Percentiles rank a stretch among this genome's conserved stretches.
Evolutionary conservation across 1,140 invertebrate genomes (phyloP).

Genomic region (Bilobella aurantiaca): DNA sequence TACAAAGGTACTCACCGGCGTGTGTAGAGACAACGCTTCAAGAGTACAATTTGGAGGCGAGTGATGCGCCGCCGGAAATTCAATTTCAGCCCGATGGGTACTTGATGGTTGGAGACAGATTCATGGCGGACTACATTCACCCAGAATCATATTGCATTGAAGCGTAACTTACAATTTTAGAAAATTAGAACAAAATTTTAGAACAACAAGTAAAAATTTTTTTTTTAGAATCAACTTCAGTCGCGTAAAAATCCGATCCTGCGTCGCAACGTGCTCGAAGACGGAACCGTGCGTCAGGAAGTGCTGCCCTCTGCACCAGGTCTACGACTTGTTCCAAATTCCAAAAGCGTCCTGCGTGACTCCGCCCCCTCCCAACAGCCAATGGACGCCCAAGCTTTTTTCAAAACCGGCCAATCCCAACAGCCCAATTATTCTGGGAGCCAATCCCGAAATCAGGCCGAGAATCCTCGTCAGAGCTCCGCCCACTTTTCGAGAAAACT

Average conservation of each 20-base stretch:
- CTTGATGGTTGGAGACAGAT: neutral
- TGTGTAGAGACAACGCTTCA: neutral
- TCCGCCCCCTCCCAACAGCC: neutral
- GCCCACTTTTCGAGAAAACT: neutral
- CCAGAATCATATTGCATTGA: slow-evolving; percentile 1
- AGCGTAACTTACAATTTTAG: neutral
- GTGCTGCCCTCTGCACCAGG: neutral
- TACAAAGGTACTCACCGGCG: neutral
- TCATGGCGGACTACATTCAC: neutral
- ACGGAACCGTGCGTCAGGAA: neutral
- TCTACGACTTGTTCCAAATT: neutral
- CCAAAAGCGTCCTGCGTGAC: neutral
- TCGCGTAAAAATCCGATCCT: neutral
- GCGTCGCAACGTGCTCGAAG: neutral
- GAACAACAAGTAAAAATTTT: neutral
- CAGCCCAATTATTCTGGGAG: neutral
- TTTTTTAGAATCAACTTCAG: neutral
- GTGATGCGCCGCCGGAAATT: neutral
- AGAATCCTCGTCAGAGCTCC: neutral
- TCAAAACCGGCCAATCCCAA: neutral
- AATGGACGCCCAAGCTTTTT: neutral
- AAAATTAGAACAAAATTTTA: neutral
- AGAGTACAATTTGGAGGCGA: neutral
- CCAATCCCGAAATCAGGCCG: neutral
- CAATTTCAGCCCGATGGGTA: neutral